Conservation (phyloP, 1,140 invertebrate genomes). For the Polyergus mexicanus region DNA sequence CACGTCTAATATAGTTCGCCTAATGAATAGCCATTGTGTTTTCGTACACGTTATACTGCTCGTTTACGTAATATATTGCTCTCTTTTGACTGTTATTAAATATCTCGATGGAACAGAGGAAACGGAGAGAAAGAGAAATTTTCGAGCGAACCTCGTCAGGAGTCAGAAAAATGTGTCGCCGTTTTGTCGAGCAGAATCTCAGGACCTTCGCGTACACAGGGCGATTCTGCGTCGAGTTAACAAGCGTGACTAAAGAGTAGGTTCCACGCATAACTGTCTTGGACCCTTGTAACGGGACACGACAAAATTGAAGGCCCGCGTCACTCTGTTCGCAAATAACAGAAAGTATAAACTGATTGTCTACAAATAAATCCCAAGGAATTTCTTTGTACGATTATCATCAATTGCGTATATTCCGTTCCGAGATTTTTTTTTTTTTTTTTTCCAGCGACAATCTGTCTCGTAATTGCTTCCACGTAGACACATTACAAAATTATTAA, state of each 20-base stretch:
- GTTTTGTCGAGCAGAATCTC: conserved; percentile 18
- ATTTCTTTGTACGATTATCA: neutral
- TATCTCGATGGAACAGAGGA: neutral
- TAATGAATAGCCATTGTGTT: neutral
- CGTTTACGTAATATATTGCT: neutral
- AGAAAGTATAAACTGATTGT: conserved; percentile 28
- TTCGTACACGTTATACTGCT: neutral
- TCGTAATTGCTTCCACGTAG: neutral
- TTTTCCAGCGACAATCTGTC: neutral
- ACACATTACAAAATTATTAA: neutral
- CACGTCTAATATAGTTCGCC: neutral
- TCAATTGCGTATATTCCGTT: neutral
- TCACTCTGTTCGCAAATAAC: neutral
- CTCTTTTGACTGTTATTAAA: neutral
- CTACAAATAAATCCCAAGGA: conserved; percentile 34
- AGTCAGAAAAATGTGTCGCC: conserved; percentile 3
- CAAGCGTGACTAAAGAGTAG: conserved; percentile 76
- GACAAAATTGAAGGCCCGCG: conserved; percentile 38
- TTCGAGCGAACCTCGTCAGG: neutral
- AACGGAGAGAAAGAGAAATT: conserved; percentile 13
- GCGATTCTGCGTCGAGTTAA: conserved; percentile 68
- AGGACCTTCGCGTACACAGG: conserved; percentile 30
- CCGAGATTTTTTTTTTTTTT: neutral
- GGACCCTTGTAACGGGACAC: conserved; percentile 6
- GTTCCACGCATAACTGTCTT: conserved; percentile 49